Evolutionary conservation across 1,140 invertebrate species (phyloP), one percentile per base, ranked within the genome.

Genomic region (Rhynchophorus ferrugineus): DNA sequence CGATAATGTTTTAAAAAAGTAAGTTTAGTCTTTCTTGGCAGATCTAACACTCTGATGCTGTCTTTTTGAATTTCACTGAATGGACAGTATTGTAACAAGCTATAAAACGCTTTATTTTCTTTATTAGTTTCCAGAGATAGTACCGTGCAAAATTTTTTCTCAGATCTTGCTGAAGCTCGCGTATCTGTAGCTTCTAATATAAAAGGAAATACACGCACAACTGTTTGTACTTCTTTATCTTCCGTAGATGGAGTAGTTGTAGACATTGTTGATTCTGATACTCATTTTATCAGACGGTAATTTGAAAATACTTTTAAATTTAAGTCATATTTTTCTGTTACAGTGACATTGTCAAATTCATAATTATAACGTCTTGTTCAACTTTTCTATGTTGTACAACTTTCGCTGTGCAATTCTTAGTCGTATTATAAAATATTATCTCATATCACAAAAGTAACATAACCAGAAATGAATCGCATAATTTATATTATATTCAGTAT

Each of bases 131-230:
- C 49, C 3, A 59, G 42, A 3, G 44, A 46, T 8, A 61, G 36
- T 17, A 54, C 49, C 6, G 59, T 56, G 37, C 57, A 50, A 14
- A 55, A 48, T 22, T 54, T 56, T 19, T 47, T 56, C 11, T 61
- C 57, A 7, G 41, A 53, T 13, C 43, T 42, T 11, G 59, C 49
- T 2, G 16, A 20, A 16, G 59, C 42, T 17, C 35, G 37, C 2
- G 20, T n/a, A 22, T 46, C 36, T 8, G n/a, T 29, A 11, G 43
- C 19, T n/a, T 51, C 42, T 9, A 61, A 41, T 6, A 56, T 45
- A 44, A 58, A 48, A 2, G 59, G 59, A 22, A 49, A 50, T 7
- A 59, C 59, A 46, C 44, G 50, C 17, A 61, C 44, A 9, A 59
- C 44, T 7, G 59, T 61, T 48, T 61, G 59, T 5, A 49, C 49